These are phyloP conservation scores for Osmerus mordax DNA, from an alignment of 2,113 vertebrate genomes.

Conservation along the genomic window DNA sequence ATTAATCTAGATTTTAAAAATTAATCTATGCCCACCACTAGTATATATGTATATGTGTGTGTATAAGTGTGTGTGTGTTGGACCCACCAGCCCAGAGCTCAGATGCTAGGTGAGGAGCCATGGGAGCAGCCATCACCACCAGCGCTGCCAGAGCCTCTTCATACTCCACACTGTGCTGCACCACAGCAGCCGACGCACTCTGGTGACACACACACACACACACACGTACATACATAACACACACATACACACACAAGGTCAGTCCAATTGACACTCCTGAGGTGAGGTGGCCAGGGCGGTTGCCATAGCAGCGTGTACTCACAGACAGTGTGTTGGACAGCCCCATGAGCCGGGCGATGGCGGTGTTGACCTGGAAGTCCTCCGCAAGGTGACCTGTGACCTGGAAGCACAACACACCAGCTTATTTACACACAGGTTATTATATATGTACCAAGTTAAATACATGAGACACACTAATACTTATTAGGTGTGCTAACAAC, in stretches of 20 bases:
- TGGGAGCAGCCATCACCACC: constrained; percentile 84
- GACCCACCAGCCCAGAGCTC: constrained; percentile 95
- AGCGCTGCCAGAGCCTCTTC: constrained; percentile 86
- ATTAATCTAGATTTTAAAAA: too few relatives aligned
- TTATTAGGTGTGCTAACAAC: too few relatives aligned
- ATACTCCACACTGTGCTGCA: constrained; percentile 86
- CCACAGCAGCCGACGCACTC: constrained; percentile 74
- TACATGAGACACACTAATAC: too few relatives aligned
- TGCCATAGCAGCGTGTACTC: constrained; percentile 52
- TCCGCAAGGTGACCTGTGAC: constrained; percentile 85
- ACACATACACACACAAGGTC: not conserved
- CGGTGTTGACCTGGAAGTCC: constrained; percentile 87
- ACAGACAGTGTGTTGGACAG: constrained; percentile 83
- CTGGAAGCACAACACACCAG: constrained; percentile 62
- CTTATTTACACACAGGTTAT: not conserved
- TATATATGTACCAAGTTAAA: not conserved
- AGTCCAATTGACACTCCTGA: too few relatives aligned
- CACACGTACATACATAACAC: constrained; percentile 15
- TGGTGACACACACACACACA: constrained; percentile 47
- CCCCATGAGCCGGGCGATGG: constrained; percentile 89
- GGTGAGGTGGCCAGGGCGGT: too few relatives aligned
- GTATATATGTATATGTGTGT: not conserved
- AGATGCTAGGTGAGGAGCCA: constrained; percentile 90
- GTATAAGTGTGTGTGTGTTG: not conserved
- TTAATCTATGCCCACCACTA: too few relatives aligned